A percentile compares a stretch with the other conserved stretches of the same genome.
Evolutionary conservation across 2,797 vertebrate genomes (phyloP).

Genomic region (Sebastes glaucus): DNA sequence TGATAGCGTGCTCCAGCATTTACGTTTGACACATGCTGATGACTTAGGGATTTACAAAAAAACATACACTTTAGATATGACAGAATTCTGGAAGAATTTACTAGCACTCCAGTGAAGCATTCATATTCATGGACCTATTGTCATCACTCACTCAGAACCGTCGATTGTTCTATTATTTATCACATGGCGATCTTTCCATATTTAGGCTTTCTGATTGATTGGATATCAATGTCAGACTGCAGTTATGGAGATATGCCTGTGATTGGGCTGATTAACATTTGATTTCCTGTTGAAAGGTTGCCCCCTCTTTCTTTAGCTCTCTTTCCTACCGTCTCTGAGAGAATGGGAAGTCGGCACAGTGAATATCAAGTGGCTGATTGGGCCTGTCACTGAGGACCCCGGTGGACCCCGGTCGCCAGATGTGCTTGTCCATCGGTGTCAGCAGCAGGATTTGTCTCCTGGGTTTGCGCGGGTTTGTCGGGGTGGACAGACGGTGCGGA

Average conservation of each 20-base stretch:
- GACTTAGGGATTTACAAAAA: not conserved
- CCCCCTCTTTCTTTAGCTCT: conserved; percentile 9
- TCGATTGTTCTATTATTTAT: conserved; percentile 51
- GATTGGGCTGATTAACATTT: conserved; percentile 76
- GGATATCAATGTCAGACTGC: conserved; percentile 64
- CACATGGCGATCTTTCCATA: conserved; percentile 47
- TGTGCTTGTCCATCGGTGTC: conserved; percentile 70
- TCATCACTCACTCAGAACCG: conserved; percentile 46
- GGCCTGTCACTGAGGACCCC: conserved; percentile 63
- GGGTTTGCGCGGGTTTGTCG: conserved; percentile 55
- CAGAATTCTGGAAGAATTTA: conserved; percentile 2
- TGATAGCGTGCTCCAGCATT: not conserved
- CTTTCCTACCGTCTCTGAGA: conserved; percentile 17
- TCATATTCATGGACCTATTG: conserved; percentile 32
- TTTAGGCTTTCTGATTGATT: conserved; percentile 63
- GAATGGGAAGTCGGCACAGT: conserved; percentile 49
- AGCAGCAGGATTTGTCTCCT: conserved; percentile 63
- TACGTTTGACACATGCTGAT: not conserved
- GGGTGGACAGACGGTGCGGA: conserved; percentile 62
- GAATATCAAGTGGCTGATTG: conserved; percentile 77
- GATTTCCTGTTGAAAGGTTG: conserved; percentile 64
- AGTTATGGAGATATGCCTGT: conserved; percentile 59
- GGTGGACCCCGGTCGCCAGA: conserved; percentile 65
- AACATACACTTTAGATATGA: not conserved
- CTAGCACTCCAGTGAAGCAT: not conserved